phyloP scores from a whole-genome alignment of 2,797 vertebrate genomes.

The Pantherophis vulpinus region DNA sequence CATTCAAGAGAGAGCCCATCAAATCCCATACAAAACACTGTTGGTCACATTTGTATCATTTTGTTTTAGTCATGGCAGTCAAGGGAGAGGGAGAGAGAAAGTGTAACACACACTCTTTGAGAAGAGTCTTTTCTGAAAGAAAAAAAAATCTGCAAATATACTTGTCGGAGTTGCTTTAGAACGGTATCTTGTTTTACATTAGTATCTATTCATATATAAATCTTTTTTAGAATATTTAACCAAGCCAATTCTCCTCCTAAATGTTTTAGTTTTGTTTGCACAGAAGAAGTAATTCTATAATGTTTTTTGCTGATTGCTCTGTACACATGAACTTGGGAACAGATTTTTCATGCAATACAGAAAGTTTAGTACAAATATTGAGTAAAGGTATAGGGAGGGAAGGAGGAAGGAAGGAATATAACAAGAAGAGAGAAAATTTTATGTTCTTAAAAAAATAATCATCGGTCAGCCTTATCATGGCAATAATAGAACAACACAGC shows the following conservation, averaged over 20 bases:
- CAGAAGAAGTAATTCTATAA: not conserved
- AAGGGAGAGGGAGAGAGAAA: not conserved
- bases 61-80: not conserved
- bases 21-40: not conserved
- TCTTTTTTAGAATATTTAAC: not conserved
- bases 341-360: not conserved
- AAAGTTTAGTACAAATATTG: not conserved
- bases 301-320: not conserved
- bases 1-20: not conserved
- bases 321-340: not conserved
- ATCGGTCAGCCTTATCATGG: not conserved
- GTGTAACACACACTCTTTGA: not conserved
- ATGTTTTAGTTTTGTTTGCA: not conserved
- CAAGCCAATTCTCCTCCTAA: not conserved
- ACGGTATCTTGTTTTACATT: not conserved
- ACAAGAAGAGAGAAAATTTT: not conserved
- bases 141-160: not conserved
- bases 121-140: not conserved
- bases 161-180: not conserved
- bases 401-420: not conserved
- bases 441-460: not conserved
- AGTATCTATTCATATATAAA: not conserved
- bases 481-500: not conserved
- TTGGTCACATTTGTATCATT: not conserved
- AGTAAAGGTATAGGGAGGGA: not conserved